Base-by-base conservation (phyloP, 2,888 invertebrate genomes). In the Taphrorychus bicolor region DNA sequence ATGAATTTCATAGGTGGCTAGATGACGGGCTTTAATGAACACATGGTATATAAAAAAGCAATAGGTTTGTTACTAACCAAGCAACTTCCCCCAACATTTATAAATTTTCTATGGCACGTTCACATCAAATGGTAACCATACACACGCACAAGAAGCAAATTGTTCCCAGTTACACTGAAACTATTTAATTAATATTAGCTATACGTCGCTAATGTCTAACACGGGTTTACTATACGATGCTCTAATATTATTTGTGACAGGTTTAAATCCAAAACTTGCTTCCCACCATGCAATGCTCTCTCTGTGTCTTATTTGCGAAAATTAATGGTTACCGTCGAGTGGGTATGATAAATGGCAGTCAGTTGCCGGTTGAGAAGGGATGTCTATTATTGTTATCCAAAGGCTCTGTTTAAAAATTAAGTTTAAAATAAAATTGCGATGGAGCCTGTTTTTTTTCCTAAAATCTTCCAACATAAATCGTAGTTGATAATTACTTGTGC, bases 281-380 rank as follows among this genome's bases (percentile, higher is more conserved):
- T 32, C 32, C 9, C 11, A 32, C 45, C 45, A 45, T 17, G 7
- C 45, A 45, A 7, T 45, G 17, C 3, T 45, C 45, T n/a, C n/a
- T 17, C 17, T 17, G 16, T 45, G 16, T 45, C 45, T 45, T 16
- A 45, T 17, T 45, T 16, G 16, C 17, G 45, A 45, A n/a, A 45
- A 45, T 45, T 45, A 45, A 45, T 45, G 45, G 45, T 3, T 45
- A 45, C 9, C 14, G 45, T 45, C 45, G 45, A 17, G 45, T 17
- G 1, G 45, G 14, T 45, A 45, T 45, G 45, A 45, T 45, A 45
- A 45, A 45, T 45, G 16, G 45, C 2, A 45, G 45, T 45, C 17
- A 45, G 45, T 45, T 3, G 32, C 32, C 3, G 14, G 14, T 45
- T 45, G 45, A 45, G 45, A 45, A 45, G 45, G 45, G 45, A 16